These are phyloP conservation scores for Phyllotis vaccarum DNA, from an alignment of 2,797 vertebrate genomes.

Conservation along the genomic window DNA sequence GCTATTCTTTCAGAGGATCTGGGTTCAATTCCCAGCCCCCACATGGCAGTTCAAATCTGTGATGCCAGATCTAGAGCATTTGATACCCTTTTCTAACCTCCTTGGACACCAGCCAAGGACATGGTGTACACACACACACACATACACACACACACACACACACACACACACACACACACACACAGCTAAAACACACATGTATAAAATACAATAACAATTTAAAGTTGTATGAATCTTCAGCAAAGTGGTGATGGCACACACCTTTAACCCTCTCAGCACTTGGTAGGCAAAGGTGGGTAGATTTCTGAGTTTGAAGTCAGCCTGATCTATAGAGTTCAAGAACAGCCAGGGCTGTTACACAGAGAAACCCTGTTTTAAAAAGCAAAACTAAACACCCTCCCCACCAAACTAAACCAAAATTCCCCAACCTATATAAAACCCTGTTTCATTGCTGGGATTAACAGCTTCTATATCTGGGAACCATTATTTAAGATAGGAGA, in stretches of 20 bases:
- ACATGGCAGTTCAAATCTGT: background rate
- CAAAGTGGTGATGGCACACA: too few relatives aligned
- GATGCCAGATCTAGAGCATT: background rate
- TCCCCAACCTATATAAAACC: background rate
- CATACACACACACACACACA: too few relatives aligned
- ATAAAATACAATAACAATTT: background rate
- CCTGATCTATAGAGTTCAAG: too few relatives aligned
- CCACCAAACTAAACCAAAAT: too few relatives aligned
- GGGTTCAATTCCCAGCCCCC: background rate
- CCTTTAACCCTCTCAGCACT: too few relatives aligned
- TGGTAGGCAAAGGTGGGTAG: too few relatives aligned
- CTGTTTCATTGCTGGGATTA: conserved; percentile 21
- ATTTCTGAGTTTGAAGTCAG: too few relatives aligned
- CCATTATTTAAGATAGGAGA: conserved; percentile 38
- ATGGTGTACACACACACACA: background rate
- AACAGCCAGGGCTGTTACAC: too few relatives aligned
- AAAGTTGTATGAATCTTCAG: background rate
- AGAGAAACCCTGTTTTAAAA: too few relatives aligned
- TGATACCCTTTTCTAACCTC: background rate
- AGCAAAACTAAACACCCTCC: too few relatives aligned
- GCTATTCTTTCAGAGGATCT: background rate
- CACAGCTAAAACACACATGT: too few relatives aligned
- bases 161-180: background rate
- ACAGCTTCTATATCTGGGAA: background rate
- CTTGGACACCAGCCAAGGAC: background rate